Evolutionary conservation across 1,140 invertebrate genomes (phyloP), one percentile per base, ranked within the genome.

Genomic region (Listronotus bonariensis): DNA sequence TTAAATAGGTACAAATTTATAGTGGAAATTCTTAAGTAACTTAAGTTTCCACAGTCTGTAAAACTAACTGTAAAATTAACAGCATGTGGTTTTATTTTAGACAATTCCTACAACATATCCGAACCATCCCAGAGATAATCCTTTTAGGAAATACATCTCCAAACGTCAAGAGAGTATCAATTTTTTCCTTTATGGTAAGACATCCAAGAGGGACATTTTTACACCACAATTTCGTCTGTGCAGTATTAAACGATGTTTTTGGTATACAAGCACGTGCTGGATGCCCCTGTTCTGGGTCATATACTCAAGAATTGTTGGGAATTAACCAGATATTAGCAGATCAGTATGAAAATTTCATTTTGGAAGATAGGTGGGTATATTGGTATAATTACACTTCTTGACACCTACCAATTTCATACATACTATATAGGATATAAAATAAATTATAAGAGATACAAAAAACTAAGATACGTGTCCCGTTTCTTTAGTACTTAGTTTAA

Each of bases 181-280:
- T 95, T 32, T 93, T 96, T 76, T 95, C 93, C 10, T 89, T 97
- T 70, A 84, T 96, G 78, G 87, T 97, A 36, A 85, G 88, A 56
- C 91, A 96, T 79, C 86, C 89, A 0, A 79, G 86, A 6, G 91
- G 90, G 6, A 87, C 87, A 2, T 95, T 91, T 74, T 84, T 96
- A 0, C 95, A 97, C 79, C 92, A 96, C 74, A 96, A 96, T 78
- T 96, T 93, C 78, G 87, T 96, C 0, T 90, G 89, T 70, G 88
- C 91, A 2, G 82, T 96, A 0, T 82, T 97, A 4, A 97, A 96
- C 73, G 95, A 97, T 75, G 85, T 97, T 9, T 96, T 95, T 76
- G 95, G 95, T 0, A 92, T 97, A 41, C 94, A 96, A 79, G 89
- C 91, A 0, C 82, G 93, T 69, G 90, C 92, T 8, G 92, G 93